Conservation (phyloP, 2,888 invertebrate species). For the Prosapia bicincta region DNA sequence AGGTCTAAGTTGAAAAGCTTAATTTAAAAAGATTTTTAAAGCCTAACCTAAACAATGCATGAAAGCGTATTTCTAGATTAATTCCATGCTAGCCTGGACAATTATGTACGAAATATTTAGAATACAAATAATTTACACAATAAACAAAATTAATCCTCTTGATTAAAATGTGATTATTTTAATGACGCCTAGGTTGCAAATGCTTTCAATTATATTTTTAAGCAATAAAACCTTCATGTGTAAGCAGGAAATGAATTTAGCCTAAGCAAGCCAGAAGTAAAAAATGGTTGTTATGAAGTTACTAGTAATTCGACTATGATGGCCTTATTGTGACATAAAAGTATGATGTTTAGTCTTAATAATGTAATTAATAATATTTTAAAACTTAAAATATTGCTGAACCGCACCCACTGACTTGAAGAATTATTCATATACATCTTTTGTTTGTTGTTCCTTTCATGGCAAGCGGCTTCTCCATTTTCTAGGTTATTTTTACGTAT, state of each 20-base stretch:
- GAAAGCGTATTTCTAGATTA: not conserved
- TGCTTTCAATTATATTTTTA: not conserved
- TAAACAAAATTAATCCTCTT: no score
- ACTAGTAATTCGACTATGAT: not conserved
- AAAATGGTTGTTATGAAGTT: not conserved
- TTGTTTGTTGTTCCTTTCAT: conserved; percentile 30
- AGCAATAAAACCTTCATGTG: not conserved
- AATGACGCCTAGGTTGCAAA: no score
- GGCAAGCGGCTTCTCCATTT: conserved; percentile 27
- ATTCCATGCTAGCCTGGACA: not conserved
- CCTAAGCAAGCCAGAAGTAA: not conserved
- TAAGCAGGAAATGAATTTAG: not conserved
- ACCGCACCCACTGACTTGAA: conserved; percentile 21
- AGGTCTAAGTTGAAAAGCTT: no score
- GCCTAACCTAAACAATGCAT: not conserved
- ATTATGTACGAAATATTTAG: not conserved
- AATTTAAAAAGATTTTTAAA: no score
- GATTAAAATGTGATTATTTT: no score
- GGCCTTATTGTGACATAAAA: not conserved
- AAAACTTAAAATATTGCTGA: not conserved
- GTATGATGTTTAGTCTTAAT: not conserved
- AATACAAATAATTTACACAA: not conserved
- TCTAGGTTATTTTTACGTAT: conserved; percentile 27
- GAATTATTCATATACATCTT: conserved; percentile 18
- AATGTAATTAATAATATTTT: not conserved